Evolutionary conservation across 2,888 invertebrate genomes (phyloP), one percentile per base, ranked within the genome.

Genomic region (Sinohyriopsis cumingii): DNA sequence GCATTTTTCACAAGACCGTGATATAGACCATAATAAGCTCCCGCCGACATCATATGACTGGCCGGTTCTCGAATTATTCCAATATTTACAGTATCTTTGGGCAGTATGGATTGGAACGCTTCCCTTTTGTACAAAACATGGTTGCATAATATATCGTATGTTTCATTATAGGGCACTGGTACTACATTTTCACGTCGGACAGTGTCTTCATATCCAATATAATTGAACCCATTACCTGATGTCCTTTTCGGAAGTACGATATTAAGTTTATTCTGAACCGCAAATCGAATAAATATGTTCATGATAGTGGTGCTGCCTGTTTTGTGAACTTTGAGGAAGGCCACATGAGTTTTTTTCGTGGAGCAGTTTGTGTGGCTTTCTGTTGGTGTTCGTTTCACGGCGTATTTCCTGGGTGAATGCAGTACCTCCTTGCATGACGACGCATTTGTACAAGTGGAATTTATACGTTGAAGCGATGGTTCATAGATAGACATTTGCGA

Each of bases 281-380:
- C 84, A 72, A 80, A 85, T 6, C 84, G 79, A 61, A 82, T 73
- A 54, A 86, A 78, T 69, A 86, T 85, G 67, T 84, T 85, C 79
- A 82, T 80, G 4, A 85, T 65, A 0, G 86, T 85, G 25, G 84
- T 82, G 65, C 84, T 84, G 28, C 85, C 86, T 19, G 84, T 77
- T 75, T 86, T 85, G 79, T 86, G 86, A 9, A 84, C 82, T 65
- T 86, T 82, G 3, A 84, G 72, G 68, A 85, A 83, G 45, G 45
- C 45, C 45, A 45, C 45, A 15, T 45, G 45, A 45, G 1, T 45
- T 45, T 2, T 45, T 45, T 45, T 45, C 45, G 9, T 12, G 45
- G 45, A 45, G 45, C 45, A 45, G 15, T 45, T 45, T 45, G 1
- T 45, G 45, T 45, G 45, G 15, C 45, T 45, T 45, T 0, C 12